Percentiles rank a stretch among this genome's conserved stretches.
Evolutionary conservation across 1,140 invertebrate species (phyloP).

Genomic region (Sminthurinus signatus): DNA sequence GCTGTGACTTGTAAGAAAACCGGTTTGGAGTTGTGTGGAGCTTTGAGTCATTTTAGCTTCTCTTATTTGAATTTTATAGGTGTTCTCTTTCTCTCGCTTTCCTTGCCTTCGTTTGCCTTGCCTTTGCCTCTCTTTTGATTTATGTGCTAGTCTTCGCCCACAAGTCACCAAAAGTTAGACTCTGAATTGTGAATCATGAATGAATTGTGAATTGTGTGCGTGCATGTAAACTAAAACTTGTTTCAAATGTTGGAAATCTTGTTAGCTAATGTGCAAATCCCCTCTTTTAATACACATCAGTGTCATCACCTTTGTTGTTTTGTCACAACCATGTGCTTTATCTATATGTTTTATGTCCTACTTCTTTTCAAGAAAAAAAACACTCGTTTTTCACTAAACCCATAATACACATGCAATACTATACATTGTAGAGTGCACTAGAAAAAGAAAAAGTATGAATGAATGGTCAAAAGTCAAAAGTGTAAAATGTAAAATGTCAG

Average conservation of each 20-base stretch:
- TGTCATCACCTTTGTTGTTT: constrained; percentile 15
- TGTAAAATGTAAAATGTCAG: no score
- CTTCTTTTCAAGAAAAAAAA: no score
- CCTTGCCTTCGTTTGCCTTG: not conserved
- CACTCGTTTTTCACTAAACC: no score
- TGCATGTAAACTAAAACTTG: constrained; percentile 6
- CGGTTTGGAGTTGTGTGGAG: no score
- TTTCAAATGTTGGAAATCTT: constrained; percentile 22
- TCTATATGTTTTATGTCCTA: no score
- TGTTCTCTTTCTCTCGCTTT: not conserved
- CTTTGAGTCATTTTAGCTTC: constrained; percentile 1
- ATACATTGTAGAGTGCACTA: no score
- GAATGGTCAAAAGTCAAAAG: no score
- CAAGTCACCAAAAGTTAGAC: no score
- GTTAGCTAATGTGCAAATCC: constrained; percentile 21
- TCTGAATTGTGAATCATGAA: no score
- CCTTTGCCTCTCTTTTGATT: not conserved
- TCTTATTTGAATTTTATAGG: not conserved
- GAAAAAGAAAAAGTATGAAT: no score
- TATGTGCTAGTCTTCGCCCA: constrained; percentile 13
- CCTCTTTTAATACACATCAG: constrained; percentile 10
- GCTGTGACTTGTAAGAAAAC: constrained; percentile 12
- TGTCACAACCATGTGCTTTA: constrained; percentile 7
- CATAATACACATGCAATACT: no score
- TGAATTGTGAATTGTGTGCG: no score